A percentile compares a stretch with the other conserved stretches of the same genome.
These are phyloP conservation scores for Speoplatyrhinus poulsoni DNA, from an alignment of 2,113 vertebrate species.

Conservation along the genomic window DNA sequence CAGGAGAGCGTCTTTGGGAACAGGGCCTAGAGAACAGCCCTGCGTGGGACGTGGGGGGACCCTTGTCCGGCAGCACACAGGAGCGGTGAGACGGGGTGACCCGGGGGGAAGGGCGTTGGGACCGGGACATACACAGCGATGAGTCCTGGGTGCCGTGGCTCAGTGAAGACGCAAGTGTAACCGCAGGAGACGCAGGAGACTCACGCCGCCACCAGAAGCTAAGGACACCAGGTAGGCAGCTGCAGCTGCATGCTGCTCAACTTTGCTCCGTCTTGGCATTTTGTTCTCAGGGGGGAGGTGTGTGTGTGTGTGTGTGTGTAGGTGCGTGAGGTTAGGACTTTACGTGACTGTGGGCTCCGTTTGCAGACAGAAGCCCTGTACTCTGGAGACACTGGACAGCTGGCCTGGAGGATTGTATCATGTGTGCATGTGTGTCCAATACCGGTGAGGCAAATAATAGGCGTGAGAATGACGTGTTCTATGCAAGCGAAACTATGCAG, in stretches of 20 bases:
- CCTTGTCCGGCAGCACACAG: slow-evolving; percentile 35
- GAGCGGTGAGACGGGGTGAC: slow-evolving; percentile 19
- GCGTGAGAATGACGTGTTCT: neutral
- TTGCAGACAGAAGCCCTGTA: slow-evolving; percentile 61
- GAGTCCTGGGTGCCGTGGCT: slow-evolving; percentile 55
- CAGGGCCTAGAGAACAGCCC: slow-evolving; percentile 19
- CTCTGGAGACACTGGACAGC: slow-evolving; percentile 9
- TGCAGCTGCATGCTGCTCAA: neutral
- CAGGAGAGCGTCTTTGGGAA: slow-evolving; percentile 46
- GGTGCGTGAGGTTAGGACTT: slow-evolving; percentile 39
- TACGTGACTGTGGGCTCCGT: slow-evolving; percentile 55
- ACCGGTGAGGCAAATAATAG: neutral
- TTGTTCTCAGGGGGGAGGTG: slow-evolving; percentile 2
- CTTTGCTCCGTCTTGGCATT: slow-evolving; percentile 11
- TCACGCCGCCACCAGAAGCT: slow-evolving; percentile 34
- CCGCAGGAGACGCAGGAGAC: slow-evolving; percentile 51
- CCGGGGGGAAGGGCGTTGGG: slow-evolving; percentile 26
- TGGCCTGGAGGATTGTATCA: neutral
- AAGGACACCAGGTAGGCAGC: slow-evolving; percentile 56
- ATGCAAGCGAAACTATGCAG: too few species aligned
- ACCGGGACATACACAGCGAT: slow-evolving; percentile 59
- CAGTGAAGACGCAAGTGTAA: slow-evolving; percentile 52
- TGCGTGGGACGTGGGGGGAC: neutral
- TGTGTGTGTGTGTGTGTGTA: slow-evolving; percentile 3
- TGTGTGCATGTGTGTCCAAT: neutral